Evolutionary conservation across 2,113 vertebrate genomes (phyloP), one percentile per base, ranked within the genome.

Genomic region (Apodemus sylvaticus): DNA sequence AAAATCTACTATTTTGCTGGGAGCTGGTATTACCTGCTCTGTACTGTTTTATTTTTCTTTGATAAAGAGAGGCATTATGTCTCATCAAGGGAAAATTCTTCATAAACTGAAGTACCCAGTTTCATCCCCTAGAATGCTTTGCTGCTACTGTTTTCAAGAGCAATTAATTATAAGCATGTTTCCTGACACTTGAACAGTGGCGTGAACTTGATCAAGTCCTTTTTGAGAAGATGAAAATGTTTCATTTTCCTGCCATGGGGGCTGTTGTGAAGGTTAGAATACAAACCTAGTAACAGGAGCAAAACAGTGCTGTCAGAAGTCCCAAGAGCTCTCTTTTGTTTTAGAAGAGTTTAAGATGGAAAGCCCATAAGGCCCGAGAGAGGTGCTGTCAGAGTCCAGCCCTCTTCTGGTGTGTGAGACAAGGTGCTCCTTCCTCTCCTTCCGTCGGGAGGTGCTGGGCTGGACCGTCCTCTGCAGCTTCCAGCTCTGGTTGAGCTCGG

Each of bases 1-100:
- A 60, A 83, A 26, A 45, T 6, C 74, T 73, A 1, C 64, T 79
- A 31, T 91, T 64, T 81, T 55, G 58, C 13, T 76, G 51, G 13
- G 90, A 81, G 68, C 14, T 74, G 36, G 26, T 79, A 51, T 79
- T 70, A 12, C 36, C 29, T 87, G 16, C 48, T 85, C 3, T 66
- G 22, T 26, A 12, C 36, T 58, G 2, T 82, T 87, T 83, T 78
- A 22, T 82, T 68, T 96, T 87, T 62, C 48, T 97, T 89, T 87
- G 51, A 79, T 51, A 42, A 77, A 82, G 22, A 86, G 9, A 60
- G 22, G 0, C 0, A 11, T 89, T 94, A 94, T 78, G 16, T 74
- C 83, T 93, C 48, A 82, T 82, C 60, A 64, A 70, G 68, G 26
- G 78, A 92, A 60, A 58, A 45, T 29, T n/a, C 53, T 85, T 95